Base-by-base conservation (phyloP, 1,140 invertebrate species). In the Drosophila repletoides region DNA sequence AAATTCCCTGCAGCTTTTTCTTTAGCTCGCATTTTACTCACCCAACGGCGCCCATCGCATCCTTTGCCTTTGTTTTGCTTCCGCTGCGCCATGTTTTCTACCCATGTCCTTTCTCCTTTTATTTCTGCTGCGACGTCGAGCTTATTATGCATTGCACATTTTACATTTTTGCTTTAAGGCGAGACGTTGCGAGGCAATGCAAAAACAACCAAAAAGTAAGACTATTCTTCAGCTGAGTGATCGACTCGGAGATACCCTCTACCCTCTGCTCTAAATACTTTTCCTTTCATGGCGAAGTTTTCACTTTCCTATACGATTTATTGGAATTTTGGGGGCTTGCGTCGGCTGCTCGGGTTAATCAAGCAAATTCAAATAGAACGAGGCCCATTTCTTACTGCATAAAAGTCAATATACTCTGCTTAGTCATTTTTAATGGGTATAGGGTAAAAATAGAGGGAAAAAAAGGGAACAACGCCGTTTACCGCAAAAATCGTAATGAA, bases 401-500 rank as follows among this genome's bases (percentile, higher is more conserved):
- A n/a, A n/a, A n/a, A n/a, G n/a, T n/a, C n/a, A n/a, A n/a, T n/a
- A n/a, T n/a, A n/a, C n/a, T n/a, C n/a, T n/a, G n/a, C n/a, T n/a
- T n/a, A n/a, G n/a, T n/a, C n/a, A n/a, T n/a, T n/a, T n/a, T n/a
- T n/a, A n/a, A n/a, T n/a, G n/a, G n/a, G n/a, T n/a, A n/a, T n/a
- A n/a, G n/a, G n/a, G n/a, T 33, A 40, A 28, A 38, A 29, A 45
- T 9, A 22, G 17, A 40, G 24, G 40, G 15, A 10, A 55, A 51
- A 69, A 76, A 29, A 34, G 46, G 10, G 49, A 53, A 63, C 21
- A 60, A 36, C 36, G 46, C 43, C 55, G 64, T 69, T 67, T 71
- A 86, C 79, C 80, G 80, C 80, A 84, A 84, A 84, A 86, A 86
- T 84, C 80, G 80, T 84, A 84, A 84, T 84, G 80, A 84, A 84